A percentile compares a stretch with the other conserved stretches of the same genome.
phyloP scores from a whole-genome alignment of 2,113 vertebrate species.

The Cololabis saira region DNA sequence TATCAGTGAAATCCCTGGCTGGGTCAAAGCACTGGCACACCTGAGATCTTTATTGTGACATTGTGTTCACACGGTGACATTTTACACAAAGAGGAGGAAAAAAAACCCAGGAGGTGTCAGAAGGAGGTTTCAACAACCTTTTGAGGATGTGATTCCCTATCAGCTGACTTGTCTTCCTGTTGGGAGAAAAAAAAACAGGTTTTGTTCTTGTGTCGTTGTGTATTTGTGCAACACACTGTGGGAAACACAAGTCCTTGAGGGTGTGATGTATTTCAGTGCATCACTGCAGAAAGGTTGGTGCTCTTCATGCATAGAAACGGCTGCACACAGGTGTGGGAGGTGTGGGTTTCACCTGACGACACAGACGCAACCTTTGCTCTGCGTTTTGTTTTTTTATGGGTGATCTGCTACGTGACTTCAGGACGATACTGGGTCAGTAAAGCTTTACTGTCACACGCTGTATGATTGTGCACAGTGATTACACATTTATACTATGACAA shows the following conservation, averaged over 20 bases:
- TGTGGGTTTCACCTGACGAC: background rate
- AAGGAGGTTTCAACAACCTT: conserved; percentile 71
- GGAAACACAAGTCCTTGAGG: background rate
- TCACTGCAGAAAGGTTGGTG: background rate
- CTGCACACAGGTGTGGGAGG: background rate
- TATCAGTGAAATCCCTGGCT: too few species aligned
- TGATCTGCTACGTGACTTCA: background rate
- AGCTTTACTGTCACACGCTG: background rate
- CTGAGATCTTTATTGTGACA: too few species aligned
- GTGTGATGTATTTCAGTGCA: background rate
- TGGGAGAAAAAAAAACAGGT: conserved; percentile 45
- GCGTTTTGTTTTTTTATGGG: background rate
- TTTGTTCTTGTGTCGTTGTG: conserved; percentile 13
- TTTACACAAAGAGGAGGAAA: background rate
- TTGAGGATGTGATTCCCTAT: conserved; percentile 69
- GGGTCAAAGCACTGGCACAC: too few species aligned
- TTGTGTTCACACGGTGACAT: too few species aligned
- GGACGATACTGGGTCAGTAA: background rate
- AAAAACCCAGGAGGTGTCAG: conserved; percentile 8
- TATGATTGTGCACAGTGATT: background rate
- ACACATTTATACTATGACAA: background rate
- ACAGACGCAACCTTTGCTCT: background rate
- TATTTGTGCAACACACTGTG: background rate
- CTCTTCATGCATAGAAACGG: conserved; percentile 4
- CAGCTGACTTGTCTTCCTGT: conserved; percentile 73